Base-by-base conservation (phyloP, 2,113 vertebrate species). In the Leptobrachium ailaonicum region DNA sequence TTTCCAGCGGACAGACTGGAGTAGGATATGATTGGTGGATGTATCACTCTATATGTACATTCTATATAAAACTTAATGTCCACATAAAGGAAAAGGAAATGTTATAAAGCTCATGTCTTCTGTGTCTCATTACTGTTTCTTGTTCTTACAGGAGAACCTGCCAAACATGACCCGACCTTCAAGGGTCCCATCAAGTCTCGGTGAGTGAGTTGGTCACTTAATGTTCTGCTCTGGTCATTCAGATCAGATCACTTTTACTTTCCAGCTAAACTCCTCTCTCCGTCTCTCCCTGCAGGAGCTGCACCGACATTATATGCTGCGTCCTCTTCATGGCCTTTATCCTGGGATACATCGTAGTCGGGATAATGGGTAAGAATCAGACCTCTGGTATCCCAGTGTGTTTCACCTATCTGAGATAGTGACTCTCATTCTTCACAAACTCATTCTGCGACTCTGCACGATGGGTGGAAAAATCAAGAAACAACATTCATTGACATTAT, bases 221-320 rank as follows among this genome's bases (percentile, higher is more conserved):
- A 54, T 13, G 41, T 20, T 67, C 8, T 67, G 4, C 3, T 77
- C 12, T 77, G 41, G 71, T 42, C 13, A 14, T 32, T 14, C 41
- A 20, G 2, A 8, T 14, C 41, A 20, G 2, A 8, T 41, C 6
- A 6, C 6, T 12, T 56, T 8, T 13, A 11, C 53, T 73, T n/a
- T 58, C 40, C 43, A 43, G 14, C 2, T 43, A 6, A 4, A 45
- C 58, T 32, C 45, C 41, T 32, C 9, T 47, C 42, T 62, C 14
- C 43, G 0, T 84, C n/a, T 83, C 8, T 60, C n/a, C 58, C 58
- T 72, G 77, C 84, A 96, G 95, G 90, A 85, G 94, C 56, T 96
- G 96, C 86, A 97, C 95, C 0, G 95, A 97, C 74, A 88, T 97
- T 42, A 88, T 97, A 82, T 97, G 95, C 88, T 96, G 94, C 7